Evolutionary conservation across 1,140 invertebrate genomes (phyloP), one percentile per base, ranked within the genome.

Genomic region (Alviniconcha marisindica): DNA sequence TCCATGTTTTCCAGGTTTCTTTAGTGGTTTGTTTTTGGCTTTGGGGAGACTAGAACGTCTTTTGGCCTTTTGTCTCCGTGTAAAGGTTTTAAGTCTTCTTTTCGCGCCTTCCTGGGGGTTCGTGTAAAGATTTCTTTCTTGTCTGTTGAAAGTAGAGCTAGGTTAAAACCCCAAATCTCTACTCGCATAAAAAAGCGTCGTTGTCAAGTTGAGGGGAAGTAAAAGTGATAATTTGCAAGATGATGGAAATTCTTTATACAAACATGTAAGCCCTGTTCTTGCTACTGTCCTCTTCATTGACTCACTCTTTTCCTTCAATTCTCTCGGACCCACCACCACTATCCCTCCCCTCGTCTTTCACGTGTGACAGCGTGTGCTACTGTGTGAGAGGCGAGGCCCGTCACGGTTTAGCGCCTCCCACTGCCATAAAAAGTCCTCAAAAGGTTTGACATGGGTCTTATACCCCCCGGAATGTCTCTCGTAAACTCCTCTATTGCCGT

Each of bases 351-450:
- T 48, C 44, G 7, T 18, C 44, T 48, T 5, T 48, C 44, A 48
- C 7, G 44, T 48, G 44, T n/a, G n/a, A n/a, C n/a, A n/a, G n/a
- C n/a, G n/a, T 48, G 18, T 48, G 44, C 18, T 18, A 48, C 7
- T 48, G 44, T 48, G 44, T 18, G 44, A 5, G 44, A 48, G 44
- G 18, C 18, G 44, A 48, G 44, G 36, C 5, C n/a, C 42, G 73
- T 76, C 73, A 76, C 73, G 73, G 38, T 76, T 51, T 76, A 51
- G 73, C 73, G 73, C 73, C 73, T 76, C 73, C 73, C 73, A 7
- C 73, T 5, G 38, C 40, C 73, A 76, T 40, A 14, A 76, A 76
- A 40, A 42, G 24, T 76, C 73, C 31, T 42, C 73, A 5, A 12
- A 76, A 76, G 42, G 73, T 51, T 76, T 76, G 42, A 76, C 73